Evolutionary conservation across 2,797 vertebrate species (phyloP), one percentile per base, ranked within the genome.

Genomic region (Eutrigla gurnardus): DNA sequence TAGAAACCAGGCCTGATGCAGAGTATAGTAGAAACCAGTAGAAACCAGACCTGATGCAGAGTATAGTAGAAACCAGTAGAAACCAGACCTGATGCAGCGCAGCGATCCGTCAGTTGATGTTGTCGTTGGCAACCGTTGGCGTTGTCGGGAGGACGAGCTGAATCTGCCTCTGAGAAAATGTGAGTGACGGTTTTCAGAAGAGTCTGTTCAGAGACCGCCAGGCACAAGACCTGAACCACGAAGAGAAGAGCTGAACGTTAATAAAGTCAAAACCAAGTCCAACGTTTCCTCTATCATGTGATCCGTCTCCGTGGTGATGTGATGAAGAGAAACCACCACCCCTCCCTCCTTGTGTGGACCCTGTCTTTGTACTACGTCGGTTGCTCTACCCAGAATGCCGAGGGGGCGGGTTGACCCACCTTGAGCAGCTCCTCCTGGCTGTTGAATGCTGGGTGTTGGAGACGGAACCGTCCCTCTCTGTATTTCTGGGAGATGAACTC

Each of bases 401-500:
- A 25, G 25, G 25, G 25, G 25, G 25, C 25, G 25, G 25, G 25
- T 25, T 25, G 25, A 25, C 25, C 25, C 25, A 52, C 98, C 97
- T 98, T 97, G 3, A 99, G 95, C 81, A 99, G 93, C 0, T 97
- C 95, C 45, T 96, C 95, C 69, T 99, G 98, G 0, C 91, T 94
- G 86, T 36, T 66, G 62, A 96, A 92, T 1, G 88, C 87, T 0
- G 96, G 96, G 72, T 97, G 96, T 8, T 92, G 88, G 49, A 92
- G 92, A 45, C 97, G 95, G 91, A 94, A 98, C 25, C 94, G 91
- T 0, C 98, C 98, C 40, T 97, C 94, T 32, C 94, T 88, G 91
- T 99, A 99, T 72, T 99, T 99, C 65, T 88, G 91, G 15, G 74
- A 76, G 83, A 99, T 96, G 86, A 99, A 99, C 2, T 97, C 96